phyloP scores from a whole-genome alignment of 2,797 vertebrate genomes.

The Miichthys miiuy region DNA sequence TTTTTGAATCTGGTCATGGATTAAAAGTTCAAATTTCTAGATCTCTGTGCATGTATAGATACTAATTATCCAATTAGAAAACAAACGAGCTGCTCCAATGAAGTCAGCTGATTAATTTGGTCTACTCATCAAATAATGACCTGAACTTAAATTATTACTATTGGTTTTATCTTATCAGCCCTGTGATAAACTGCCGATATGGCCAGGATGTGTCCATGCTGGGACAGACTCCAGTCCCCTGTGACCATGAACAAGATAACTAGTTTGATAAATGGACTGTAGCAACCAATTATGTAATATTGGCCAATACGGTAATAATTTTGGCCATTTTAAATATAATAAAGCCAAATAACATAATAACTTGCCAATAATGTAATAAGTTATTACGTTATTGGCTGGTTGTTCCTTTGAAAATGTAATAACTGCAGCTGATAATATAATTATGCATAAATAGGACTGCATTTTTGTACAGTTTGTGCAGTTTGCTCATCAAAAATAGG shows the following conservation, averaged over 20 bases:
- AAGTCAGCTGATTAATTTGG: neutral
- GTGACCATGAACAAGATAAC: neutral
- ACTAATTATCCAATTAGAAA: neutral
- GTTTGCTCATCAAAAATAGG: no score
- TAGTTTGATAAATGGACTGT: constrained; percentile 6
- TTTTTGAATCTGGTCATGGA: neutral
- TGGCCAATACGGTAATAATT: no score
- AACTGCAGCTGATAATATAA: no score
- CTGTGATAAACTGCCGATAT: neutral
- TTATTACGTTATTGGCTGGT: no score
- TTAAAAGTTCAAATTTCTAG: neutral
- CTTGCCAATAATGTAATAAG: no score
- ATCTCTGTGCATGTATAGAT: neutral
- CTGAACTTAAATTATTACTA: neutral
- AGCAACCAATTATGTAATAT: no score
- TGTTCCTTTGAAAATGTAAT: no score
- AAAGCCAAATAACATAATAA: no score
- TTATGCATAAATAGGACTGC: no score
- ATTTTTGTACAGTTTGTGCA: no score
- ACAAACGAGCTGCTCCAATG: neutral
- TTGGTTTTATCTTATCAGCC: neutral
- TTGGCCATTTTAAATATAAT: no score
- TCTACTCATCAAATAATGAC: neutral
- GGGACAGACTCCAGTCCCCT: neutral
- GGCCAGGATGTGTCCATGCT: neutral